These are phyloP conservation scores for Lacerta viridis DNA, from an alignment of 2,797 vertebrate species.

Conservation along the genomic window DNA sequence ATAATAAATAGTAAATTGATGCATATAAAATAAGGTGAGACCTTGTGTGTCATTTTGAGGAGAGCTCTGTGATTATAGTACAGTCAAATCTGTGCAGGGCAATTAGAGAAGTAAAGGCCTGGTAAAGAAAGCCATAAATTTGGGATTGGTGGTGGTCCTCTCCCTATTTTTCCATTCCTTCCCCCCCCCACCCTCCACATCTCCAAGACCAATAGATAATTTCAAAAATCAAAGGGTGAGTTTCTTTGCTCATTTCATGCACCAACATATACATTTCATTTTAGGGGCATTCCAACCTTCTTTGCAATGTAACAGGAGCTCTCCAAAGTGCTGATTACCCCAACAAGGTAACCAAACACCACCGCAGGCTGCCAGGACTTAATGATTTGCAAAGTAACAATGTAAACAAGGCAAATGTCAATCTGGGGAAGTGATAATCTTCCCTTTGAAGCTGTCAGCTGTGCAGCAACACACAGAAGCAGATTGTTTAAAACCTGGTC, in stretches of 20 bases:
- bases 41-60: not conserved
- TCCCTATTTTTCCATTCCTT: no score
- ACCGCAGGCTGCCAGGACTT: conserved; percentile 26
- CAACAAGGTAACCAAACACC: conserved; percentile 38
- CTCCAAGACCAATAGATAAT: not conserved
- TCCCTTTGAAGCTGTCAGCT: conserved; percentile 31
- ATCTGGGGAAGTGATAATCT: conserved; percentile 31
- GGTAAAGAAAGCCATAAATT: no score
- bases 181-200: no score
- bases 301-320: conserved; percentile 25
- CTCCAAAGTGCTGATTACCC: conserved; percentile 41
- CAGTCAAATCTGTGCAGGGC: no score
- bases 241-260: not conserved
- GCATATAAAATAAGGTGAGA: not conserved
- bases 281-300: conserved; percentile 47
- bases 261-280: conserved; percentile 13
- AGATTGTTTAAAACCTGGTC: conserved; percentile 6
- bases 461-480: not conserved
- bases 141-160: no score
- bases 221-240: not conserved
- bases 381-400: conserved; percentile 49
- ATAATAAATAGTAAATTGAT: not conserved
- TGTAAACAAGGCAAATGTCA: conserved; percentile 47
- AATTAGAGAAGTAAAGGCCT: no score
- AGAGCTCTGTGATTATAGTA: not conserved